These are phyloP conservation scores for Anticlea derivata DNA, from an alignment of 2,888 invertebrate genomes.

Conservation along the genomic window DNA sequence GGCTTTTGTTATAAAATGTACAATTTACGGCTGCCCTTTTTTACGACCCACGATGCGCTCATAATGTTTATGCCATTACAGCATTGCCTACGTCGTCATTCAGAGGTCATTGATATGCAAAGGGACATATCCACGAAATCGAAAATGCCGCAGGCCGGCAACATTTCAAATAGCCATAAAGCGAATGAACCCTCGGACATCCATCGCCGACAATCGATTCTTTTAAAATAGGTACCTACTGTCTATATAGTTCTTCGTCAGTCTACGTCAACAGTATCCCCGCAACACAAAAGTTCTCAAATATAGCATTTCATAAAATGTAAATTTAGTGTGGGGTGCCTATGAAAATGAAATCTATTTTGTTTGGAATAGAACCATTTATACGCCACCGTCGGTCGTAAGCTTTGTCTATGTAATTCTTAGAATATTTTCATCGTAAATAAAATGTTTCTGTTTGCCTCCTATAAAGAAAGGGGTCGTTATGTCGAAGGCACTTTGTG, in stretches of 20 bases:
- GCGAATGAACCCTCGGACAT: constrained; percentile 28
- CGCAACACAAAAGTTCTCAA: constrained; percentile 3
- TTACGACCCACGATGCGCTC: constrained; percentile 33
- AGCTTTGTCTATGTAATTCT: constrained; percentile 4
- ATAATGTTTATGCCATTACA: constrained; percentile 32
- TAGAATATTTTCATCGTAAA: constrained; percentile 5
- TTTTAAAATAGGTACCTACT: constrained; percentile 11
- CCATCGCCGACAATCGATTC: constrained; percentile 29
- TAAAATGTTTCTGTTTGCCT: constrained; percentile 8
- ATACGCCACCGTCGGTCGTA: not conserved
- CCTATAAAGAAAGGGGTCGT: constrained; percentile 28
- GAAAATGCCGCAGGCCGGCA: constrained; percentile 20
- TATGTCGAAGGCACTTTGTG: constrained; percentile 45
- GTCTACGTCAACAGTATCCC: constrained; percentile 19
- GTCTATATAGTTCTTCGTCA: constrained; percentile 12
- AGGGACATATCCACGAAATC: constrained; percentile 30
- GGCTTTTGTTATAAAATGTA: constrained; percentile 23
- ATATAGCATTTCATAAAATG: constrained; percentile 7
- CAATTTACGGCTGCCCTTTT: constrained; percentile 29
- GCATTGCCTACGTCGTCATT: constrained; percentile 29
- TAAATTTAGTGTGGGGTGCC: not conserved
- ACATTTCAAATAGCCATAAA: constrained; percentile 18
- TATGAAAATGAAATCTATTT: constrained; percentile 9
- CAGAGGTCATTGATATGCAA: constrained; percentile 45
- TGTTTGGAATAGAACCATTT: not conserved